These are phyloP conservation scores for Hemistola chrysoprasaria DNA, from an alignment of 2,888 invertebrate species.

Conservation along the genomic window DNA sequence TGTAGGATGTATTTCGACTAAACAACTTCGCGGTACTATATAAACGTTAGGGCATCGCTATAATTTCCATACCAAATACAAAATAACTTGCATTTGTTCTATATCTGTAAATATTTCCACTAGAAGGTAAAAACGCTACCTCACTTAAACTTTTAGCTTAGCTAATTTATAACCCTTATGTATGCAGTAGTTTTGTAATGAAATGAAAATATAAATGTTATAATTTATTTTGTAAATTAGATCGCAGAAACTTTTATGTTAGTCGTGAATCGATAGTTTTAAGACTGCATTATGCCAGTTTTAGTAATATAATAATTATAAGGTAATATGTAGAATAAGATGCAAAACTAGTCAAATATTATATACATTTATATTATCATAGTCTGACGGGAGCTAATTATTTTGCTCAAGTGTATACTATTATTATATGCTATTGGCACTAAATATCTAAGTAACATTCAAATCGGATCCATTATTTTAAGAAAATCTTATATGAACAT, in stretches of 20 bases:
- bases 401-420: constrained; percentile 56
- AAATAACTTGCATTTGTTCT: constrained; percentile 59
- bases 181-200: constrained; percentile 24
- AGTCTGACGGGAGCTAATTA: constrained; percentile 57
- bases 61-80: constrained; percentile 63
- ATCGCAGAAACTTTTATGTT: constrained; percentile 16
- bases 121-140: constrained; percentile 80
- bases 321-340: constrained; percentile 62
- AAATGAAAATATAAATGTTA: constrained; percentile 18
- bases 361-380: constrained; percentile 45
- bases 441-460: constrained; percentile 21
- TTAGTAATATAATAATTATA: constrained; percentile 59
- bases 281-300: constrained; percentile 77
- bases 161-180: constrained; percentile 51
- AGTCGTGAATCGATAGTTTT: constrained; percentile 35
- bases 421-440: constrained; percentile 31
- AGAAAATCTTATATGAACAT: constrained; percentile 1
- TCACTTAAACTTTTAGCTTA: constrained; percentile 80
- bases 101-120: constrained; percentile 77
- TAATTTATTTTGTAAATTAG: constrained; percentile 31
- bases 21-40: constrained; percentile 36
- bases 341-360: constrained; percentile 77
- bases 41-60: constrained; percentile 45
- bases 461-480: constrained; percentile 4
- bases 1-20: constrained; percentile 32